Evolutionary conservation across 2,888 invertebrate genomes (phyloP).

Genomic region (Hyposoter dolosus): DNA sequence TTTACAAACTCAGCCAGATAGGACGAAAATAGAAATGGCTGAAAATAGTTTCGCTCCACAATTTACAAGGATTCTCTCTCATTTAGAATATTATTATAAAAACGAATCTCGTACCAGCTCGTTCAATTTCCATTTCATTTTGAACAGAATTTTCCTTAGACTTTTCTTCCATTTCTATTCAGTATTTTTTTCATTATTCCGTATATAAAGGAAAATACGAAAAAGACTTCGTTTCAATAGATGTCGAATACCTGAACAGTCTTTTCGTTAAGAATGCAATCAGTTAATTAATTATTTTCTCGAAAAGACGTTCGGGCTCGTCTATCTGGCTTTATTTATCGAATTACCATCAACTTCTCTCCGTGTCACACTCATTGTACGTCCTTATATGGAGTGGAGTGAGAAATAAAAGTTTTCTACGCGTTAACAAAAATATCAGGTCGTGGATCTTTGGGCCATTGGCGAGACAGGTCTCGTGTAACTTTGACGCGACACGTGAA

Average conservation of each 20-base stretch:
- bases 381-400: background rate
- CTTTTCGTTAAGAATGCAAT: background rate
- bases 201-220: too few relatives aligned
- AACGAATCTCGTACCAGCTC: background rate
- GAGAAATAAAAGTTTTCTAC: constrained; percentile 6
- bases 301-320: background rate
- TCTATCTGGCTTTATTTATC: background rate
- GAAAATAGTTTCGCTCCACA: background rate
- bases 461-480: constrained; percentile 20
- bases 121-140: background rate
- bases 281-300: background rate
- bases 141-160: too few relatives aligned
- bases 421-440: constrained; percentile 11
- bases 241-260: background rate
- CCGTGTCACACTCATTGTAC: background rate
- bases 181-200: too few relatives aligned
- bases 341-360: background rate
- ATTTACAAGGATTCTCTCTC: background rate
- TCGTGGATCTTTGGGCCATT: constrained; percentile 6
- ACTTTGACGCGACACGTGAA: constrained; percentile 33
- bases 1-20: background rate
- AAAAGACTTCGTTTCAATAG: too few relatives aligned
- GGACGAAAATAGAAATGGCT: background rate
- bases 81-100: background rate
- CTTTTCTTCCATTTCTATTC: too few relatives aligned